Conservation (phyloP, 1,140 invertebrate species). For the Temnothorax curvispinosus region DNA sequence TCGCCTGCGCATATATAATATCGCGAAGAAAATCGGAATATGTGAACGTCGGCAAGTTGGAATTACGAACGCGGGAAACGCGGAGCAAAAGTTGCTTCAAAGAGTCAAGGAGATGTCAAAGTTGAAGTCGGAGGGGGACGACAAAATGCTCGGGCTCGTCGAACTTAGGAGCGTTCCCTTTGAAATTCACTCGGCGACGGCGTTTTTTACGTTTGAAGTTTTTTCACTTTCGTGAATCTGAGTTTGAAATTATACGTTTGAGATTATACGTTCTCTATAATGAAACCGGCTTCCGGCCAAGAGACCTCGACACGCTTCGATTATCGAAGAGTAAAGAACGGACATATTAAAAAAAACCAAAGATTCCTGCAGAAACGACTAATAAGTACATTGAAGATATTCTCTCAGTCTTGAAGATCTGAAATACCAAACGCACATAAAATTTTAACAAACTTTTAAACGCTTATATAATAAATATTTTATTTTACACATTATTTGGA, state of each 20-base stretch:
- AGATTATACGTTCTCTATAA: background rate
- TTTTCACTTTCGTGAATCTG: background rate
- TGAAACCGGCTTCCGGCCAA: background rate
- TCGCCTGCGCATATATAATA: constrained; percentile 20
- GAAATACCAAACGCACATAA: background rate
- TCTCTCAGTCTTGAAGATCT: background rate
- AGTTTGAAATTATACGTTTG: background rate
- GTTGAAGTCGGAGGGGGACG: constrained; percentile 5
- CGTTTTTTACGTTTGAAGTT: constrained; percentile 12
- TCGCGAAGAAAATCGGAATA: background rate
- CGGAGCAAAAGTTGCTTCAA: constrained; percentile 18
- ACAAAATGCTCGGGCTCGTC: background rate
- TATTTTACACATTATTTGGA: background rate
- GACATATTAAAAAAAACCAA: background rate
- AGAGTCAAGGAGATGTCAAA: constrained; percentile 39
- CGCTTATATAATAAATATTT: background rate
- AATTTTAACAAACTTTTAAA: background rate
- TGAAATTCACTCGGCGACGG: constrained; percentile 7
- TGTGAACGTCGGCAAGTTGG: constrained; percentile 37
- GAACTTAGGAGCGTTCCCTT: background rate
- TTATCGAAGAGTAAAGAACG: background rate
- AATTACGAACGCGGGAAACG: constrained; percentile 38
- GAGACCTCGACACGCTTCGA: background rate
- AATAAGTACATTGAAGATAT: background rate
- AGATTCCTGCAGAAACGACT: background rate